Evolutionary conservation across 2,797 vertebrate genomes (phyloP).

Genomic region (Sebastes hubbsi): DNA sequence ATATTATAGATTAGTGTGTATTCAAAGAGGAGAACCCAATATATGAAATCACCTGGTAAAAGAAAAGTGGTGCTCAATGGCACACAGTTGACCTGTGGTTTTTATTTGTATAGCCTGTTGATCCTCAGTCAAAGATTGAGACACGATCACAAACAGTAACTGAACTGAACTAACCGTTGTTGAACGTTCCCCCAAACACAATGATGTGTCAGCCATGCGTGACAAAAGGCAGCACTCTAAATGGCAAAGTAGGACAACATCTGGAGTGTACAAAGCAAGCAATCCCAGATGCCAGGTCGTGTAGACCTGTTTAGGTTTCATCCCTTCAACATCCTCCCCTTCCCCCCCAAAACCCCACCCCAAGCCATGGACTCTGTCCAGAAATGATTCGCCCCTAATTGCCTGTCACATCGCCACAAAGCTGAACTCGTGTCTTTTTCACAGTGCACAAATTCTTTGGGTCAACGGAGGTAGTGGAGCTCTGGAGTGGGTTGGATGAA

Average conservation of each 20-base stretch:
- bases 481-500: background rate
- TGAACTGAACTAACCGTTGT: background rate
- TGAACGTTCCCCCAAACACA: conserved; percentile 24
- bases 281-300: conserved; percentile 31
- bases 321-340: background rate
- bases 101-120: background rate
- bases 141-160: conserved; percentile 1
- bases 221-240: conserved; percentile 32
- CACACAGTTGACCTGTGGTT: background rate
- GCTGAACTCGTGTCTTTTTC: background rate
- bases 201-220: conserved; percentile 29
- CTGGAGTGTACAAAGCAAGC: conserved; percentile 46
- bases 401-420: conserved; percentile 46
- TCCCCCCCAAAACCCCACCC: background rate
- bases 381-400: conserved; percentile 43
- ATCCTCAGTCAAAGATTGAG: background rate
- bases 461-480: background rate
- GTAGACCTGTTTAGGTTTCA: conserved; percentile 8
- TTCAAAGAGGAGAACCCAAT: background rate
- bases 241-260: conserved; percentile 67
- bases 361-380: conserved; percentile 12
- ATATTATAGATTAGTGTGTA: too few species aligned
- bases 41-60: background rate
- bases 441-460: conserved; percentile 10
- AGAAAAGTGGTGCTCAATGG: background rate